A percentile compares a stretch with the other conserved stretches of the same genome.
phyloP scores from a whole-genome alignment of 2,113 vertebrate species.

The Gila orcuttii region DNA sequence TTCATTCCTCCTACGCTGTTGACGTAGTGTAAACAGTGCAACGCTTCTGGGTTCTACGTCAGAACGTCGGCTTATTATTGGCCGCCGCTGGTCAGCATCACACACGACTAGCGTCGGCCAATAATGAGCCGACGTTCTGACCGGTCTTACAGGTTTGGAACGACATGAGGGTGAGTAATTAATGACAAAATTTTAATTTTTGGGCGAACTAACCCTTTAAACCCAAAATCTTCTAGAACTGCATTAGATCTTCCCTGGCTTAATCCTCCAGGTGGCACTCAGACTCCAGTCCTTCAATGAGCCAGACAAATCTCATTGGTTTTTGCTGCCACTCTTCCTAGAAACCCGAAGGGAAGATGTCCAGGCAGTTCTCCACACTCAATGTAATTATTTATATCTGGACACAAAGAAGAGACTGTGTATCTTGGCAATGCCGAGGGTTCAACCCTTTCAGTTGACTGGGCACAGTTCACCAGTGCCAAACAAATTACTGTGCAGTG shows the following conservation, averaged over 20 bases:
- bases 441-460: constrained; percentile 48
- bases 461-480: constrained; percentile 40
- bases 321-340: constrained; percentile 40
- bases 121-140: too few relatives aligned
- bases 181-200: too few relatives aligned
- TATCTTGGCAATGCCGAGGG: constrained; percentile 47
- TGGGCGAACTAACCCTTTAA: too few relatives aligned
- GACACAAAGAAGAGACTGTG: constrained; percentile 58
- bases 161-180: too few relatives aligned
- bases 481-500: constrained; percentile 50
- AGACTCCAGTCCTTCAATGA: constrained; percentile 21
- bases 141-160: too few relatives aligned
- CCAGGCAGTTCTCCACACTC: constrained; percentile 51
- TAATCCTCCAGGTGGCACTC: constrained; percentile 46
- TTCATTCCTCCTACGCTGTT: too few relatives aligned
- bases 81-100: too few relatives aligned
- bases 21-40: too few relatives aligned
- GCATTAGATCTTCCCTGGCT: not conserved
- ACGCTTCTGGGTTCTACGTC: too few relatives aligned
- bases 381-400: constrained; percentile 57
- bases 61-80: too few relatives aligned
- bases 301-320: not conserved
- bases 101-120: too few relatives aligned
- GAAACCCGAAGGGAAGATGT: constrained; percentile 48
- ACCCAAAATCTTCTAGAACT: not conserved